Evolutionary conservation across 1,140 invertebrate species (phyloP), one percentile per base, ranked within the genome.

Genomic region (Nomia melanderi): DNA sequence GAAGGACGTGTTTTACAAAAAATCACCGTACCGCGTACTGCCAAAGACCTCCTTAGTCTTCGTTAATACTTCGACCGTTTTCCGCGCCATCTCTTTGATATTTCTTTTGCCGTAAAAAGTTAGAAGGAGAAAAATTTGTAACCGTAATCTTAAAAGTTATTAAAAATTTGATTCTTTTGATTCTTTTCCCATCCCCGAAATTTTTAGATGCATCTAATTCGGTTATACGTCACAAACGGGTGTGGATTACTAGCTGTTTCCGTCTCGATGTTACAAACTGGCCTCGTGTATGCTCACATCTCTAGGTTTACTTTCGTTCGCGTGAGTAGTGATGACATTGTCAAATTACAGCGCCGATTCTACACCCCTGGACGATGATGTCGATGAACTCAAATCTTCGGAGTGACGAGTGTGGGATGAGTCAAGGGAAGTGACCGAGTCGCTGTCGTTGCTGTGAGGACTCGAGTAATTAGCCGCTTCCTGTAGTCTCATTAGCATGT

Each of bases 401-500:
- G 90, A 91, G 72, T 92, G 91, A 47, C 91, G 83, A 53, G 88
- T 88, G 54, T 90, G 88, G 23, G 86, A 88, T 9, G 91, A 91
- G 50, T 92, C 91, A 44, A 92, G 82, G 6, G 90, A 91, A 17
- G 88, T 97, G 31, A 96, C 95, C 77, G 95, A 96, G 87, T 97
- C 96, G 0, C 95, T 96, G 88, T 97, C 96, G 87, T 97, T 96
- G 85, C 95, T 96, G 91, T 96, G 96, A 66, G 96, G 96, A 88
- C 96, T 96, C 77, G 96, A 96, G 91, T 97, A 98, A 93, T 97
- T 98, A 60, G 97, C 97, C 17, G 97, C 97, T 93, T 98, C 97
- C 93, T 98, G 97, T 57, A 99, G 94, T 78, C 97, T 94, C 97
- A 98, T 98, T 86, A 98, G 90, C 97, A 98, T 98, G 86, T 98